Conservation (phyloP, 53 echinoderm and acorn worm genomes). For the Antedon mediterranea region DNA sequence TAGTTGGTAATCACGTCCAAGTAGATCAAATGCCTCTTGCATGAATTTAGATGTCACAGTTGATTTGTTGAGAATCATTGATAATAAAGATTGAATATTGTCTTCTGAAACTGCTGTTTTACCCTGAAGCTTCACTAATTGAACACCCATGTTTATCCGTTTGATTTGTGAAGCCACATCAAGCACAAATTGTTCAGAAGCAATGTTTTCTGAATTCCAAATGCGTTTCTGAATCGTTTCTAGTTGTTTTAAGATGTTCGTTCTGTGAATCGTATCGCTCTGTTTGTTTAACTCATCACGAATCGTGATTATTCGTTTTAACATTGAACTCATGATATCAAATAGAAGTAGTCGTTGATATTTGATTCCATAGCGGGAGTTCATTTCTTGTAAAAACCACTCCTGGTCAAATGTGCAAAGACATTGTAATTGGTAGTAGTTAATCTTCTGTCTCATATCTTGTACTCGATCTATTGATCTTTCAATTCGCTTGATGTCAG, state of each 20-base stretch:
- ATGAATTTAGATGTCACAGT: too few relatives aligned
- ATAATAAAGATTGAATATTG: not conserved
- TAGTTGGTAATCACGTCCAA: too few relatives aligned
- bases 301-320: not conserved
- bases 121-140: not conserved
- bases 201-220: not conserved
- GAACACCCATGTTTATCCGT: not conserved
- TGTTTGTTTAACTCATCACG: not conserved
- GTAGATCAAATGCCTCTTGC: too few relatives aligned
- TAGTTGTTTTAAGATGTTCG: not conserved
- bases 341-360: not conserved
- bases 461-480: conserved; percentile 15
- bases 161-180: not conserved
- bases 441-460: not conserved
- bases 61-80: too few relatives aligned
- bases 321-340: not conserved
- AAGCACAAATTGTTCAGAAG: not conserved
- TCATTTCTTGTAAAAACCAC: not conserved
- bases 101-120: not conserved
- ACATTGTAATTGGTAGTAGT: not conserved
- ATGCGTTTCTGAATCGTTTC: not conserved
- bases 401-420: not conserved
- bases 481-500: not conserved
- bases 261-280: not conserved
- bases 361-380: not conserved